Conservation (phyloP, 1,140 invertebrate species). For the Zaprionus ghesquierei region DNA sequence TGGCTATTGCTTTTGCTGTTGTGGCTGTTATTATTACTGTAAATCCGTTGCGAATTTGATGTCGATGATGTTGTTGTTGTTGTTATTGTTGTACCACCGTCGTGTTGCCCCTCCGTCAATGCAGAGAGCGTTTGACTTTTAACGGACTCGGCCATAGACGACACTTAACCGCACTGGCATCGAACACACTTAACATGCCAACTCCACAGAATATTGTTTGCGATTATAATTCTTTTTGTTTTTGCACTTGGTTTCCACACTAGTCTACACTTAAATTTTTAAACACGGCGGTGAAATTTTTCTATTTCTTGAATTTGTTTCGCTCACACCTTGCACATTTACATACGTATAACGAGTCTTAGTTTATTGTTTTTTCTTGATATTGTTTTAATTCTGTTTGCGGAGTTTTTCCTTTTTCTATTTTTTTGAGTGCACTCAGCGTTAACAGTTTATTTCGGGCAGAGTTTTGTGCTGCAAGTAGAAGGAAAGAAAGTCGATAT, state of each 20-base stretch:
- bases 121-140: slow-evolving; percentile 83
- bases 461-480: slow-evolving; percentile 36
- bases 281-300: neutral
- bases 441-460: slow-evolving; percentile 11
- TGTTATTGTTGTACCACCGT: slow-evolving; percentile 63
- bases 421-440: neutral
- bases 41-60: slow-evolving; percentile 45
- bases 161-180: slow-evolving; percentile 82
- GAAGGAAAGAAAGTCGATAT: neutral
- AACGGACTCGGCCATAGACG: slow-evolving; percentile 83
- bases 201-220: slow-evolving; percentile 58
- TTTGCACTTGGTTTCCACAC: neutral
- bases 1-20: slow-evolving; percentile 33
- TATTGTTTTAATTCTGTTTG: neutral
- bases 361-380: neutral
- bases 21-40: slow-evolving; percentile 40
- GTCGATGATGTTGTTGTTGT: slow-evolving; percentile 40
- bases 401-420: neutral
- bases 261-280: neutral
- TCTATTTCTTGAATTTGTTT: neutral
- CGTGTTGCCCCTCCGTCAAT: slow-evolving; percentile 83
- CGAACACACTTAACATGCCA: slow-evolving; percentile 82
- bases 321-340: neutral
- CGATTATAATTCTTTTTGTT: slow-evolving; percentile 24
- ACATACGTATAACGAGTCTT: neutral